phyloP scores from a whole-genome alignment of 2,113 vertebrate species.

The Indri indri region DNA sequence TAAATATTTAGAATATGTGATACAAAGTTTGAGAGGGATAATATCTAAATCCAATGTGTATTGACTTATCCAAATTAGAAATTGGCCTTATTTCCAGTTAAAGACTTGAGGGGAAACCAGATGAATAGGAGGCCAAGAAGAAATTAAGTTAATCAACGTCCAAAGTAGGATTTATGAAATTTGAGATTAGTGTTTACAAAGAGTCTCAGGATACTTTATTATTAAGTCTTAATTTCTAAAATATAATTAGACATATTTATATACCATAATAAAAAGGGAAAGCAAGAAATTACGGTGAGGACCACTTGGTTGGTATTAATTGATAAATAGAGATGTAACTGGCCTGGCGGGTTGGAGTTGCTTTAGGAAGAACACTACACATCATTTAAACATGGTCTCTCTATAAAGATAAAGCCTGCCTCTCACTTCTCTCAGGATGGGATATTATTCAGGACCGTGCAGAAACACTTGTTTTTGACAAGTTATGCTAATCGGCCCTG shows the following conservation, averaged over 20 bases:
- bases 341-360: background rate
- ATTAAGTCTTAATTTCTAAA: background rate
- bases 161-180: constrained; percentile 4
- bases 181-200: background rate
- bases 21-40: background rate
- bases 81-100: background rate
- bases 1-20: background rate
- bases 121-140: background rate
- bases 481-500: background rate
- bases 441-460: background rate
- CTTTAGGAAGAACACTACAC: background rate
- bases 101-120: background rate
- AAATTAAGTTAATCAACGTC: constrained; percentile 3
- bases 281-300: background rate
- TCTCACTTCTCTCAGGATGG: background rate
- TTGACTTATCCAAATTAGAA: background rate
- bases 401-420: background rate
- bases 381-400: background rate
- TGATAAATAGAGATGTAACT: background rate
- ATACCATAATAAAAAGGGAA: background rate
- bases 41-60: background rate
- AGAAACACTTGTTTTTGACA: background rate
- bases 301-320: background rate
- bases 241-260: background rate
- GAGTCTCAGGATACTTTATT: background rate